A percentile compares a stretch with the other conserved stretches of the same genome.
Conservation (phyloP, 2,113 vertebrate species). For the Lophotis ruficrista region DNA sequence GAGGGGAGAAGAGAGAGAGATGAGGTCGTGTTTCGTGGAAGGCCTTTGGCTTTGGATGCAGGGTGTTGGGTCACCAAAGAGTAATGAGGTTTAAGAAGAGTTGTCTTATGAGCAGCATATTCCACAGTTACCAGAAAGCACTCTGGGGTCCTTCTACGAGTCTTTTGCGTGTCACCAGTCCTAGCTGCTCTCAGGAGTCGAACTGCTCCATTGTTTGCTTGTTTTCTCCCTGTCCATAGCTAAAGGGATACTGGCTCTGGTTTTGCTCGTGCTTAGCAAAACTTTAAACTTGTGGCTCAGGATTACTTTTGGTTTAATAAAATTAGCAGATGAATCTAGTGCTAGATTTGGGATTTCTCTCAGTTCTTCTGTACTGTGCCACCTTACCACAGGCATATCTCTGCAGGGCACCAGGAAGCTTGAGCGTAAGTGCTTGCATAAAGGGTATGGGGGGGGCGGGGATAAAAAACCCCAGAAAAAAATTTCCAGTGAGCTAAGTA, state of each 20-base stretch:
- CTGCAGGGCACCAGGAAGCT: neutral
- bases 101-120: neutral
- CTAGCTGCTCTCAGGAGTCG: neutral
- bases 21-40: neutral
- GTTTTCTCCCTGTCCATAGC: neutral
- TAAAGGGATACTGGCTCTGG: neutral
- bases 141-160: neutral
- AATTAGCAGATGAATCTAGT: neutral
- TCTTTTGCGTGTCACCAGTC: neutral
- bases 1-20: neutral
- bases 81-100: neutral
- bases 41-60: neutral
- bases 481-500: neutral
- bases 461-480: neutral
- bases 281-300: neutral
- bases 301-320: neutral
- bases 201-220: neutral
- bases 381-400: neutral
- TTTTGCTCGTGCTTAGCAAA: neutral
- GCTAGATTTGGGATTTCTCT: neutral
- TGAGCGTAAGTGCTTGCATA: neutral
- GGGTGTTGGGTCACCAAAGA: neutral
- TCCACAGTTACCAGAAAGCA: neutral
- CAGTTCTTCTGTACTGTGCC: fast-evolving
- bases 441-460: neutral